Evolutionary conservation across 2,888 invertebrate species (phyloP).

Genomic region (Euphydryas editha): DNA sequence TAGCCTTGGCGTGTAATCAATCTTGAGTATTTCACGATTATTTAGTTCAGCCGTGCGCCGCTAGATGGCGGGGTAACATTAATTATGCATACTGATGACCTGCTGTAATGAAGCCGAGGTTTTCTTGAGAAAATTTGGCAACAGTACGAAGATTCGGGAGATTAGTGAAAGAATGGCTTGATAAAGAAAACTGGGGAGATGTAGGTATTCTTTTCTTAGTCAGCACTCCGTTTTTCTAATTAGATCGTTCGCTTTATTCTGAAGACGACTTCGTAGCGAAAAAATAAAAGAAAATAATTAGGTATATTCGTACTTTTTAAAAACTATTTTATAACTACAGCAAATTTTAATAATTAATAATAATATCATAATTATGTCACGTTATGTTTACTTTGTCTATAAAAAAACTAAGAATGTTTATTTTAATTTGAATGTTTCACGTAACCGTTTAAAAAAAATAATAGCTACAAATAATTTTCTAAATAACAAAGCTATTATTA

Average conservation of each 20-base stretch:
- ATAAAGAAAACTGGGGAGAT: conserved; percentile 50
- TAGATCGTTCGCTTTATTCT: not conserved
- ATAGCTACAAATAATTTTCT: not conserved
- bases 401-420: too few relatives aligned
- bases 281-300: not conserved
- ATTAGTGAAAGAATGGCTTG: conserved; percentile 68
- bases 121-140: conserved; percentile 74
- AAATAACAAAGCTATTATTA: not conserved
- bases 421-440: too few relatives aligned
- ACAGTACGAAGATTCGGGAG: conserved; percentile 66
- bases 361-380: too few relatives aligned
- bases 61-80: conserved; percentile 84
- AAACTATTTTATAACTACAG: too few relatives aligned
- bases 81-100: conserved; percentile 92
- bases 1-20: conserved; percentile 55
- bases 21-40: conserved; percentile 56
- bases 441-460: not conserved
- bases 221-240: conserved; percentile 15
- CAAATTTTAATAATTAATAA: too few relatives aligned
- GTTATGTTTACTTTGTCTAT: too few relatives aligned
- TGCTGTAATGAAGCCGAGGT: conserved; percentile 84
- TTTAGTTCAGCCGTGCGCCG: conserved; percentile 66
- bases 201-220: conserved; percentile 15
- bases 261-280: too few relatives aligned
- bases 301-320: not conserved